A percentile compares a stretch with the other conserved stretches of the same genome.
Evolutionary conservation across 2,888 invertebrate genomes (phyloP).

Genomic region (Spodoptera exigua): DNA sequence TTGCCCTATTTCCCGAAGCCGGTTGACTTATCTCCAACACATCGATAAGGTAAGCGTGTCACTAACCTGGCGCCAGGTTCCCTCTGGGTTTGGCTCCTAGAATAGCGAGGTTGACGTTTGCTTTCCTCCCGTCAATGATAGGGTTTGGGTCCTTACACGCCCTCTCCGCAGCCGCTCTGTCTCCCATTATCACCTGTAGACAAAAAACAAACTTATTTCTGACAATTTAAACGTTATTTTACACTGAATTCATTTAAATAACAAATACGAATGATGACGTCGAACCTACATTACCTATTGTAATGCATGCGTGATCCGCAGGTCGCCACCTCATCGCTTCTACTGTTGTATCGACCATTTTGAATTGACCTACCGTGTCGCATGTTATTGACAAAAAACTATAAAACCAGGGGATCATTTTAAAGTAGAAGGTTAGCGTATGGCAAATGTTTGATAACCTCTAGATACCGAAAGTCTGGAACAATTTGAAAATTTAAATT

Average conservation of each 20-base stretch:
- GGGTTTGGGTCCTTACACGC: slow-evolving; percentile 99
- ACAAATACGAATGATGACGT: slow-evolving; percentile 71
- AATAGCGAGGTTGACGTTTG: slow-evolving; percentile 99
- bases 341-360: slow-evolving; percentile 65
- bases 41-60: slow-evolving; percentile 48
- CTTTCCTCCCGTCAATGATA: slow-evolving; percentile 99
- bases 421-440: slow-evolving; percentile 65
- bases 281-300: slow-evolving; percentile 81
- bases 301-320: slow-evolving; percentile 81
- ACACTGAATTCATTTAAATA: slow-evolving; percentile 64
- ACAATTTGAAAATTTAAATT: slow-evolving; percentile 66
- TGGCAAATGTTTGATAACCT: slow-evolving; percentile 78
- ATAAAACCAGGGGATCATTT: slow-evolving; percentile 56
- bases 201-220: slow-evolving; percentile 45
- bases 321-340: slow-evolving; percentile 77
- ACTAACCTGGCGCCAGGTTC: slow-evolving; percentile 93
- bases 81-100: slow-evolving; percentile 98
- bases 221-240: slow-evolving; percentile 19
- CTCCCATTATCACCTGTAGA: slow-evolving; percentile 98
- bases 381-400: slow-evolving; percentile 23
- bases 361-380: slow-evolving; percentile 64
- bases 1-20: slow-evolving; percentile 43
- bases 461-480: slow-evolving; percentile 72
- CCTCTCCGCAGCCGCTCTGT: slow-evolving; percentile 97
- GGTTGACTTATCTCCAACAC: slow-evolving; percentile 41